phyloP scores from a whole-genome alignment of 1,140 invertebrate species.

The Anadara kagoshimensis region DNA sequence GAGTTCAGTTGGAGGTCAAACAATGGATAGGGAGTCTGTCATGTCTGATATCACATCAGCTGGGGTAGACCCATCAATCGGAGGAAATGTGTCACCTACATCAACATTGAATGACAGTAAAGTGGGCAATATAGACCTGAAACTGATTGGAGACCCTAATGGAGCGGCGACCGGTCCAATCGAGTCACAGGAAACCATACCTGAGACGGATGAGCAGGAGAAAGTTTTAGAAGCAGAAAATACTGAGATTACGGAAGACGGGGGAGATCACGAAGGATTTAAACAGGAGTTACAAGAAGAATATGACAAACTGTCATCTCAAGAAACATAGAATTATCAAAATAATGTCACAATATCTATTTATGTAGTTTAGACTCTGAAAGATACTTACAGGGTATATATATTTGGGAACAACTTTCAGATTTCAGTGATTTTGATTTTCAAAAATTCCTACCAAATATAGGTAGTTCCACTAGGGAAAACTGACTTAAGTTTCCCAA shows the following conservation, averaged over 20 bases:
- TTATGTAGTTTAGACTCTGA: too few relatives aligned
- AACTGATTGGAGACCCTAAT: slow-evolving; percentile 18
- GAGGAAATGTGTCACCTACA: slow-evolving; percentile 31
- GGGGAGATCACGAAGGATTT: slow-evolving; percentile 53
- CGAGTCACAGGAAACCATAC: background rate
- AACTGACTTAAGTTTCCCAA: too few relatives aligned
- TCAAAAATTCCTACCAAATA: too few relatives aligned
- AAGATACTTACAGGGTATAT: too few relatives aligned
- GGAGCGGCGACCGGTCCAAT: background rate
- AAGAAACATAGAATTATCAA: too few relatives aligned
- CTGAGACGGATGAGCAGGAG: background rate
- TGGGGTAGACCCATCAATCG: slow-evolving; percentile 32
- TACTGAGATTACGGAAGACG: slow-evolving; percentile 47
- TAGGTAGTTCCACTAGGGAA: too few relatives aligned
- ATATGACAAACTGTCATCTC: slow-evolving; percentile 28
- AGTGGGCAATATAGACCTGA: slow-evolving; percentile 6
- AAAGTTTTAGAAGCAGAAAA: slow-evolving; percentile 4
- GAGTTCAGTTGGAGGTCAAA: slow-evolving; percentile 35
- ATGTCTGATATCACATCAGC: slow-evolving; percentile 34
- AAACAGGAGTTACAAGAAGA: slow-evolving; percentile 48
- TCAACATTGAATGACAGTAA: slow-evolving; percentile 34
- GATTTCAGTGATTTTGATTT: too few relatives aligned
- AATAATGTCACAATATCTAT: too few relatives aligned
- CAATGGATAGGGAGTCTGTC: slow-evolving; percentile 25
- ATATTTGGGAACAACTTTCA: too few relatives aligned